phyloP scores from a whole-genome alignment of 2,797 vertebrate genomes.

The Serranus cabrilla region DNA sequence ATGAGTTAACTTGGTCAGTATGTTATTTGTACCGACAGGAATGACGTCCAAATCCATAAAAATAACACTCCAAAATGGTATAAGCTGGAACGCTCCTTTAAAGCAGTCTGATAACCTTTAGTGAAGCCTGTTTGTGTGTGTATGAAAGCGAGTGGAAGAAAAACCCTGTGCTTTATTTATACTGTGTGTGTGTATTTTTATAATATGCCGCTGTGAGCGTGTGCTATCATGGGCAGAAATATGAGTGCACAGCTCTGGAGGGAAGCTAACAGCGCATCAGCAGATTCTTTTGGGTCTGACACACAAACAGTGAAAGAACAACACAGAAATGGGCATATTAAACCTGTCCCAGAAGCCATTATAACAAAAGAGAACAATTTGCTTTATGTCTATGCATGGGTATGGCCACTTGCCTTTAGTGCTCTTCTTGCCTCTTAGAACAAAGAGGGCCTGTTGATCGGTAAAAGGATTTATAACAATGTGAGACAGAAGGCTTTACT shows the following conservation, averaged over 20 bases:
- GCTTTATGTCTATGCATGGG: slow-evolving; percentile 46
- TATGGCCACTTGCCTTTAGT: slow-evolving; percentile 30
- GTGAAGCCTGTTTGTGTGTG: slow-evolving; percentile 11
- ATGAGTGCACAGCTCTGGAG: slow-evolving; percentile 21
- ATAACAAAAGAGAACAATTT: slow-evolving; percentile 12
- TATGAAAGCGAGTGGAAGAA: background rate
- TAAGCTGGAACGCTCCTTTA: slow-evolving; percentile 6
- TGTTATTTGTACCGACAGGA: slow-evolving; percentile 2
- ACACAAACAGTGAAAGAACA: slow-evolving; percentile 10
- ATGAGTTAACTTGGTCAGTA: background rate
- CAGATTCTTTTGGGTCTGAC: slow-evolving; percentile 20
- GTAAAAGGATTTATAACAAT: slow-evolving; percentile 39
- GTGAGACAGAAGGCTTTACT: slow-evolving; percentile 35
- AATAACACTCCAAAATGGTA: slow-evolving; percentile 23
- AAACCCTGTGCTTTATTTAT: slow-evolving; percentile 22
- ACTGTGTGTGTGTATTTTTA: slow-evolving; percentile 40
- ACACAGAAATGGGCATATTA: slow-evolving; percentile 9
- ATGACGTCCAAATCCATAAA: background rate
- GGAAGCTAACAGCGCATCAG: slow-evolving; percentile 10
- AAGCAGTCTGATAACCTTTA: slow-evolving; percentile 19
- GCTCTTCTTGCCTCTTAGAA: slow-evolving; percentile 20
- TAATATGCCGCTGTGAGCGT: slow-evolving; percentile 40
- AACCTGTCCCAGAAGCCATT: slow-evolving; percentile 32
- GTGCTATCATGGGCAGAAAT: slow-evolving; percentile 47
- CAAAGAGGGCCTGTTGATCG: slow-evolving; percentile 20